Base-by-base conservation (phyloP, 2,888 invertebrate species). In the Acanthococcus lagerstroemiae region DNA sequence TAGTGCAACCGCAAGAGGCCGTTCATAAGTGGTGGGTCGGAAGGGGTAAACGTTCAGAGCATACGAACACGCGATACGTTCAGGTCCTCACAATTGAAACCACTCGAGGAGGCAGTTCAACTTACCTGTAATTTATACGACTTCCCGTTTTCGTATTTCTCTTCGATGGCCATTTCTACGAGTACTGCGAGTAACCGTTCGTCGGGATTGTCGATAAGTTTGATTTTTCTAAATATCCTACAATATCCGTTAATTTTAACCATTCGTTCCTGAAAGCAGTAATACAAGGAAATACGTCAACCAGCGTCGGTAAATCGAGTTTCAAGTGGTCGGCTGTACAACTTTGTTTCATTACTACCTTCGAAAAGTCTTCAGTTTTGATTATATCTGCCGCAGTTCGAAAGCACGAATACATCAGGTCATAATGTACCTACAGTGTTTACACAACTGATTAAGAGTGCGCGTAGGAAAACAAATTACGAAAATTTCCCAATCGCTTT, bases 91-190 rank as follows among this genome's bases (percentile, higher is more conserved):
- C n/a, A 37, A 37, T 37, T 37, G 37, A 37, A 37, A 15, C n/a
- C n/a, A n/a, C n/a, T n/a, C n/a, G n/a, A n/a, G n/a, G n/a, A n/a
- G n/a, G n/a, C n/a, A n/a, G n/a, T n/a, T n/a, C n/a, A 26, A 24
- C 4, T 54, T 60, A 69, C 69, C 55, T 68, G 52, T 50, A 69
- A 61, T 60, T 68, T 66, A 45, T 68, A 57, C 9, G 66, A 66
- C 68, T 65, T 55, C 65, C 44, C 55, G 46, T 65, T 50, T 58
- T 67, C 45, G 21, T 70, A 68, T 46, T 71, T 71, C 5, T 74
- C 74, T 71, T 77, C 74, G 70, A 75, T 78, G 21, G 81, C 80
- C 74, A 82, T 72, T 68, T 74, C 74, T 60, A 81, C 76, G 37
- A 80, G 75, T 25, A 78, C 75, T 48, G 77, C 75, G 5, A 82